phyloP scores from a whole-genome alignment of 1,140 invertebrate species.

The Coelopa frigida region DNA sequence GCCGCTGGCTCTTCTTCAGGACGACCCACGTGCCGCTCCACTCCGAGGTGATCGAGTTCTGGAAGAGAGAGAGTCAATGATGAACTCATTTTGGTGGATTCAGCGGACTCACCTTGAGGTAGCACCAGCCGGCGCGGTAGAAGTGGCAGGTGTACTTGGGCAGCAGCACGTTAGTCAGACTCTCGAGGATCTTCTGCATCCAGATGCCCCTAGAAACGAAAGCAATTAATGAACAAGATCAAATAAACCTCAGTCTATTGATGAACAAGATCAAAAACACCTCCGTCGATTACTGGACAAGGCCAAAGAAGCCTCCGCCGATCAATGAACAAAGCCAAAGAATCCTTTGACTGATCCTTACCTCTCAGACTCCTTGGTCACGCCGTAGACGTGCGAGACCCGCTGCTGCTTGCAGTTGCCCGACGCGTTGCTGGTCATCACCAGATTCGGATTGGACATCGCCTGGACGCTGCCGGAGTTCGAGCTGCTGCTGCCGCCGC shows the following conservation, averaged over 20 bases:
- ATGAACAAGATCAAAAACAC: too few relatives aligned
- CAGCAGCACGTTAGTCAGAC: slow-evolving; percentile 54
- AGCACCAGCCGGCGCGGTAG: slow-evolving; percentile 59
- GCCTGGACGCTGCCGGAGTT: slow-evolving; percentile 17
- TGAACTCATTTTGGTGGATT: not conserved
- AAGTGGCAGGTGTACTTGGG: slow-evolving; percentile 53
- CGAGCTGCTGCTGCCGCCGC: slow-evolving; percentile 9
- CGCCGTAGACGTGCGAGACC: slow-evolving; percentile 37
- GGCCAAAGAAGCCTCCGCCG: not conserved
- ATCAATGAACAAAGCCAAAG: not conserved
- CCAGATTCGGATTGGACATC: slow-evolving; percentile 40
- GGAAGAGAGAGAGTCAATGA: slow-evolving; percentile 9
- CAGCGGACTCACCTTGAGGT: slow-evolving; percentile 53
- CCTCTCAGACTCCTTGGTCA: slow-evolving; percentile 39
- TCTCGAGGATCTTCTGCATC: slow-evolving; percentile 62
- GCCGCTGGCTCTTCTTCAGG: slow-evolving; percentile 55
- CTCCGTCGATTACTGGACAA: not conserved
- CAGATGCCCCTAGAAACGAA: slow-evolving; percentile 48
- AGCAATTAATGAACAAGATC: not conserved
- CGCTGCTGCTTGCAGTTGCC: slow-evolving; percentile 36
- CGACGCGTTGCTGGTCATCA: slow-evolving; percentile 32
- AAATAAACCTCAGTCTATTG: too few relatives aligned
- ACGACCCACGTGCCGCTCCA: slow-evolving; percentile 76
- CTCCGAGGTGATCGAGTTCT: slow-evolving; percentile 55
- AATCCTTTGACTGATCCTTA: slow-evolving; percentile 2